Evolutionary conservation across 2,888 invertebrate genomes (phyloP), one percentile per base, ranked within the genome.

Genomic region (Tetragonisca angustula): DNA sequence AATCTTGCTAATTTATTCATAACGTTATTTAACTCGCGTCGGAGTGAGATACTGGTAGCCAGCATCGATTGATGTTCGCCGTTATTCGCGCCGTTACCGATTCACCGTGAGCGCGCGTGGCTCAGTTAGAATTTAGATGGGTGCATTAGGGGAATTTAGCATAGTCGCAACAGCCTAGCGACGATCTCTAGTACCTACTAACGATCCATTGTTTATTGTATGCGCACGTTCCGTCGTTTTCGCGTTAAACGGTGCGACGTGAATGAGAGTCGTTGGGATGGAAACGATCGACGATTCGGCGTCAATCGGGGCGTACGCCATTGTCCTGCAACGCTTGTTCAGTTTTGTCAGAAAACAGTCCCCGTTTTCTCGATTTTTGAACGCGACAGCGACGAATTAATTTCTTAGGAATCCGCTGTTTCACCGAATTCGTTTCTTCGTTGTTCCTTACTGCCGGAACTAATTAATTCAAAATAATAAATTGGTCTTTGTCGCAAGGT

Each of bases 1-100:
- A 72, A 36, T 32, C 59, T 52, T 70, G 75, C 68, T 83, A 78
- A 87, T 86, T 87, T 81, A 84, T 86, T 84, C 71, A 76, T 67
- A 76, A 77, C 50, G 61, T 87, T 69, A 43, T 59, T 75, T 65
- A 59, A 54, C 19, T 52, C 50, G 15, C n/a, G 11, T 17, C n/a
- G 24, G 17, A 11, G 36, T 36, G 68, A 67, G 75, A 75, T 68
- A 79, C 27, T 62, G 79, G 67, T 71, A 6, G 21, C 54, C 19
- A 17, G 15, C 2, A 64, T 72, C 80, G 83, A 81, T 80, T 76
- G 71, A 80, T 72, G 43, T 43, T 43, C 43, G 43, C 43, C 9
- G 43, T 43, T 43, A 80, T 68, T 75, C 71, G 50, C 50, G 70
- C 19, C 50, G 24, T 49, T 27, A 36, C 70, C 32, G 69, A 74